Conservation (phyloP, 2,797 vertebrate species). For the Hipposideros larvatus region DNA sequence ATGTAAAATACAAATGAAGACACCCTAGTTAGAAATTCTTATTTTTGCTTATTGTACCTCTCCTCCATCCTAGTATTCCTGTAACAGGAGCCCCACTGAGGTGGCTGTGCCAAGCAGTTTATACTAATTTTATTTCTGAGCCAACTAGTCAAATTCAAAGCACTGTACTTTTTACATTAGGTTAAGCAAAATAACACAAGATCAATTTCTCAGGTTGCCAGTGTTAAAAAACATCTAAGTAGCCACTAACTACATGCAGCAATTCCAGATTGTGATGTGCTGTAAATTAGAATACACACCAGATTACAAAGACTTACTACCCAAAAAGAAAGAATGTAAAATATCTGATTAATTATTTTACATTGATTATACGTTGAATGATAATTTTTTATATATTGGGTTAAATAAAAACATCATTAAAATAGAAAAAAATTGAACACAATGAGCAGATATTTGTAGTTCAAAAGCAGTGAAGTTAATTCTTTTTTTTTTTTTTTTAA, state of each 20-base stretch:
- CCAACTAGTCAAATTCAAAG: neutral
- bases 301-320: neutral
- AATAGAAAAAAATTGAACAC: neutral
- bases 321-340: neutral
- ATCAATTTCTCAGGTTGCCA: neutral
- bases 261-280: neutral
- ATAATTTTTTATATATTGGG: neutral
- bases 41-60: neutral
- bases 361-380: neutral
- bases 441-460: neutral
- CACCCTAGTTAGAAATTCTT: neutral
- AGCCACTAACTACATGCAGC: neutral
- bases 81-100: neutral
- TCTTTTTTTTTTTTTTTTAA: too few relatives aligned
- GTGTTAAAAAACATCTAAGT: neutral
- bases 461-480: neutral
- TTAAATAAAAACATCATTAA: conserved; percentile 15
- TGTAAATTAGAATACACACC: neutral
- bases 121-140: conserved; percentile 4
- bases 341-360: neutral
- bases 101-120: neutral
- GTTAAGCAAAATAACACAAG: neutral
- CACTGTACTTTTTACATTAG: neutral
- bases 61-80: neutral
- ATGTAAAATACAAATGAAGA: neutral